Percentiles rank a stretch among this genome's conserved stretches.
phyloP scores from a whole-genome alignment of 92 coral and sea anemone species.

The Palythoa grandis region DNA sequence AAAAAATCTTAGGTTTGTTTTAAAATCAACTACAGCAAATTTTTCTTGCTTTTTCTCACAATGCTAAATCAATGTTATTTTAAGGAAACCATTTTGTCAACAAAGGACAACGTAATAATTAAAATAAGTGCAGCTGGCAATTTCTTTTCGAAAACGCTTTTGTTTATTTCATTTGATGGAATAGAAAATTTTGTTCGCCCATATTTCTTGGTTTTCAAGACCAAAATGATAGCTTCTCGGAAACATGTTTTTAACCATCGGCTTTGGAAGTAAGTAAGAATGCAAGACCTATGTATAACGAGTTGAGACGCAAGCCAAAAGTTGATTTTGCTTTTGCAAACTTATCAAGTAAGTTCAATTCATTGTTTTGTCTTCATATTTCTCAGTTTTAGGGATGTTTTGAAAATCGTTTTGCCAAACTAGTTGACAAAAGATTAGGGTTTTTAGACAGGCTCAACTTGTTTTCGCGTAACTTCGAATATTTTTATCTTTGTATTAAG shows the following conservation, averaged over 20 bases:
- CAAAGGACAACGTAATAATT: slow-evolving; percentile 9
- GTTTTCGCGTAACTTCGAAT: background rate
- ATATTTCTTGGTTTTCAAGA: background rate
- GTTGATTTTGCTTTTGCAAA: too few species aligned
- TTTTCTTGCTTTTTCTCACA: background rate
- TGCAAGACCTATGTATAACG: background rate
- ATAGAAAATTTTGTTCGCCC: background rate
- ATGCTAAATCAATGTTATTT: background rate
- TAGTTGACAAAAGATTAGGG: background rate
- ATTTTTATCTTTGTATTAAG: background rate
- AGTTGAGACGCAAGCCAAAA: too few species aligned
- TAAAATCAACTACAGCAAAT: background rate
- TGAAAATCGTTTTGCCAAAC: background rate
- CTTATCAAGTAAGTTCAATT: background rate
- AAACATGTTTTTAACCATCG: background rate
- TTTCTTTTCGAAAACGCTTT: background rate
- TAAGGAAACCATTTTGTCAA: background rate
- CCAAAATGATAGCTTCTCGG: background rate
- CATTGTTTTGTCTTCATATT: background rate
- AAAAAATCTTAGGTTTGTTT: background rate
- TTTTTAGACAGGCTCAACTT: background rate
- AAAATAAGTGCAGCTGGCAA: slow-evolving; percentile 31
- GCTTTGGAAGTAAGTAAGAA: background rate
- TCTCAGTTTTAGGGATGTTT: background rate
- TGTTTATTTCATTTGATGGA: background rate